Base-by-base conservation (phyloP, 92 coral and sea anemone species). In the Epizoanthus rinbou region DNA sequence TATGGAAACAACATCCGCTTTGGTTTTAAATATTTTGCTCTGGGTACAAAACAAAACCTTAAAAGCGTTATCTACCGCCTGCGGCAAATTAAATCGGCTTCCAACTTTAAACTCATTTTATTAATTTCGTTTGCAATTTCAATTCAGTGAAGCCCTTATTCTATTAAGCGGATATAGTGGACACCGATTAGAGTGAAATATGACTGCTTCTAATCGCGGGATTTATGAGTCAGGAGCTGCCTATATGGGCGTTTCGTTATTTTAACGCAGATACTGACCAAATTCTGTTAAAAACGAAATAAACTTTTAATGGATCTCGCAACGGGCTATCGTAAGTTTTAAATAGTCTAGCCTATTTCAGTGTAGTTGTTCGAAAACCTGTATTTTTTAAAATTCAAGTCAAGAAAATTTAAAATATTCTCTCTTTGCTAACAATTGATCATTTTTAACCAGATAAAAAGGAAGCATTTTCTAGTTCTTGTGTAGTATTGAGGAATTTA, bases 171-270 rank as follows among this genome's bases (percentile, higher is more conserved):
- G 72, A 66, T 28, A n/a, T 66, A 33, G 5, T 66, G n/a, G 45
- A 15, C 31, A 17, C 18, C 72, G 31, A 41, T 66, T 66, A 33
- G 22, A 41, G 7, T 67, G 47, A 67, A 67, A 65, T 28, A 67
- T 67, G 50, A 67, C 73, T 67, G 8, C 73, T 67, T 67, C 35
- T 8, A 67, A 67, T 41, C 39, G 73, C 33, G 17, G 23, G 39
- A 18, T 67, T 67, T 41, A 67, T 67, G 35, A 67, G 73, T 67
- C 23, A 23, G 71, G 19, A 67, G 39, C 35, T n/a, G n/a, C n/a
- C n/a, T 67, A 41, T 28, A 67, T 65, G 15, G 19, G 18, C 70
- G 70, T 21, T 28, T 65, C 73, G 43, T 37, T 67, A 67, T 35
- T 67, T 28, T 64, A 67, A 67, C 18, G 39, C 21, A 1, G 73